Percentiles rank a stretch among this genome's conserved stretches.
Evolutionary conservation across 2,797 vertebrate species (phyloP).

Genomic region (Acanthurus lineatus): DNA sequence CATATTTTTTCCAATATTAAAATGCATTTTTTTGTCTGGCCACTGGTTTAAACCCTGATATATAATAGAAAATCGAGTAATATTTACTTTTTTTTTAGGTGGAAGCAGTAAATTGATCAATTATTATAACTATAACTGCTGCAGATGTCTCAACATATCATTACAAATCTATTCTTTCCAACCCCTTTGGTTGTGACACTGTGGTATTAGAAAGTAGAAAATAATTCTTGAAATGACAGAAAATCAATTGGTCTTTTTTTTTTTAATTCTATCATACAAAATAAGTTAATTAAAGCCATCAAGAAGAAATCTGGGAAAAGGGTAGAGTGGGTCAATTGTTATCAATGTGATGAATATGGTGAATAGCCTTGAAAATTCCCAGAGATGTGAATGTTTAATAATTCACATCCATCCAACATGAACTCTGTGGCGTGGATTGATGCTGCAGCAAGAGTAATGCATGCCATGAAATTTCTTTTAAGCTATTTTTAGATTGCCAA

Average conservation of each 20-base stretch:
- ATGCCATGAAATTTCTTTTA: constrained; percentile 50
- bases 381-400: background rate
- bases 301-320: background rate
- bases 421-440: constrained; percentile 18
- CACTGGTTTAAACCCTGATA: background rate
- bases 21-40: background rate
- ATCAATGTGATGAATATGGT: background rate
- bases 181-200: background rate
- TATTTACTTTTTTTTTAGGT: background rate
- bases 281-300: background rate
- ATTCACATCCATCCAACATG: background rate
- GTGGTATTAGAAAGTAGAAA: background rate
- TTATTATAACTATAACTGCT: background rate
- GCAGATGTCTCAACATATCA: background rate
- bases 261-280: background rate
- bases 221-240: background rate
- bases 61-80: background rate
- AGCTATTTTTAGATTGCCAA: constrained; percentile 81
- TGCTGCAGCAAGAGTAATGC: constrained; percentile 40
- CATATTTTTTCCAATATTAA: background rate
- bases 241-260: background rate
- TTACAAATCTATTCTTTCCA: background rate
- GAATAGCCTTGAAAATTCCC: background rate
- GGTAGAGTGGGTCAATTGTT: background rate
- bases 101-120: fast-evolving